Percentiles rank a stretch among this genome's conserved stretches.
phyloP scores from a whole-genome alignment of 2,797 vertebrate genomes.

The Leptodactylus fallax region DNA sequence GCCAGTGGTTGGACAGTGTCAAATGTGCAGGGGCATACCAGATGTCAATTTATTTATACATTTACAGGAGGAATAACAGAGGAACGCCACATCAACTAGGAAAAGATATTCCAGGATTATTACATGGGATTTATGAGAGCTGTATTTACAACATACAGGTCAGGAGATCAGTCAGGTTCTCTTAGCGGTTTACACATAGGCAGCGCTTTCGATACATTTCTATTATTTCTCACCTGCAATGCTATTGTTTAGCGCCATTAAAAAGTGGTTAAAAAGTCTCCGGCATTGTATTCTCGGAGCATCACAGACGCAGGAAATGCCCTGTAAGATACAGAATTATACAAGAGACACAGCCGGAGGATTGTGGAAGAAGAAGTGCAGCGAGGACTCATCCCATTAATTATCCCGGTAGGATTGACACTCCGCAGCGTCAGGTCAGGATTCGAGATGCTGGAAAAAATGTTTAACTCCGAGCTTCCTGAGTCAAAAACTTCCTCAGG shows the following conservation, averaged over 20 bases:
- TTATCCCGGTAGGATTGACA: slow-evolving; percentile 60
- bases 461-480: slow-evolving; percentile 49
- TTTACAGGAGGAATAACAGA: too few relatives aligned
- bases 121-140: too few relatives aligned
- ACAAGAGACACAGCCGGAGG: slow-evolving; percentile 18
- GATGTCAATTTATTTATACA: too few relatives aligned
- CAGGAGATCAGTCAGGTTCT: too few relatives aligned
- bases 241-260: too few relatives aligned
- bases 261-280: background rate
- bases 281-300: slow-evolving; percentile 3
- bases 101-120: too few relatives aligned
- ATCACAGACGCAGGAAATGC: background rate
- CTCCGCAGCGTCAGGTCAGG: slow-evolving; percentile 51
- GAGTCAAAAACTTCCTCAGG: slow-evolving; percentile 55
- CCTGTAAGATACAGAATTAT: slow-evolving; percentile 26
- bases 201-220: background rate
- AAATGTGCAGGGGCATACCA: too few relatives aligned
- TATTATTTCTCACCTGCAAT: background rate
- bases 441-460: slow-evolving; percentile 45
- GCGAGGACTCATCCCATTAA: slow-evolving; percentile 29
- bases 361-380: slow-evolving; percentile 19
- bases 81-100: too few relatives aligned
- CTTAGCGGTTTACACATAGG: too few relatives aligned
- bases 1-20: too few relatives aligned
- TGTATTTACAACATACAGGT: too few relatives aligned